Percentiles rank a stretch among this genome's conserved stretches.
Evolutionary conservation across 1,140 invertebrate genomes (phyloP).

Genomic region (Conus betulinus): DNA sequence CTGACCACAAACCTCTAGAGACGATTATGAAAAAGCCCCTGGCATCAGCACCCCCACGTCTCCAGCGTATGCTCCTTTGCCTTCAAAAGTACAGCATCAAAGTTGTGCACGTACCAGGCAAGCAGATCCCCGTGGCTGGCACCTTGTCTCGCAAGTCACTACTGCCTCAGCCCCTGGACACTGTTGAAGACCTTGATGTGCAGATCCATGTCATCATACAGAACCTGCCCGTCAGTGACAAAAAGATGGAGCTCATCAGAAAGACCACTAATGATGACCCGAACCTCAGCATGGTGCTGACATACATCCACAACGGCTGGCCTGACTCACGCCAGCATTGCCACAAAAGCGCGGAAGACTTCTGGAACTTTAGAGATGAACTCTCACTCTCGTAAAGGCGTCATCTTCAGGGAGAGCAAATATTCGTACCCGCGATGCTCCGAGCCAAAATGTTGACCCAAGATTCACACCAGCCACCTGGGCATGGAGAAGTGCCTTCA

Average conservation of each 20-base stretch:
- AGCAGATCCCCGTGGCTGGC: slow-evolving; percentile 34
- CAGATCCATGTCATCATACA: background rate
- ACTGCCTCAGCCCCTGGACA: background rate
- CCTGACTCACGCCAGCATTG: background rate
- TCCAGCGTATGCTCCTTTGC: slow-evolving; percentile 62
- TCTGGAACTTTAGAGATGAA: slow-evolving; percentile 26
- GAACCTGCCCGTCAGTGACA: slow-evolving; percentile 1
- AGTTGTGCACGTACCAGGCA: slow-evolving; percentile 45
- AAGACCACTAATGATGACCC: slow-evolving; percentile 21
- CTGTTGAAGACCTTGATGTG: background rate
- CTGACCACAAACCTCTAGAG: slow-evolving; percentile 71
- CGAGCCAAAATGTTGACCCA: background rate
- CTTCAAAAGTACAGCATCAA: slow-evolving; percentile 54
- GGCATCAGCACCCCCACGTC: slow-evolving; percentile 40
- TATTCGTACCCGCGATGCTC: slow-evolving; percentile 9
- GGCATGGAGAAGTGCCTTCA: slow-evolving; percentile 19
- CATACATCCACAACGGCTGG: slow-evolving; percentile 18
- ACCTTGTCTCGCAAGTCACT: slow-evolving; percentile 38
- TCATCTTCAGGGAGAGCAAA: slow-evolving; percentile 4
- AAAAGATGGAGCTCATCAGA: slow-evolving; percentile 14
- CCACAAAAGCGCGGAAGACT: background rate
- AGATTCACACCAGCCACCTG: slow-evolving; percentile 25
- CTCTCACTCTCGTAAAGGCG: background rate
- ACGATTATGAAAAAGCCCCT: slow-evolving; percentile 58
- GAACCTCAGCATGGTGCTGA: background rate